Conservation (phyloP, 2,113 vertebrate genomes). For the Peromyscus maniculatus region DNA sequence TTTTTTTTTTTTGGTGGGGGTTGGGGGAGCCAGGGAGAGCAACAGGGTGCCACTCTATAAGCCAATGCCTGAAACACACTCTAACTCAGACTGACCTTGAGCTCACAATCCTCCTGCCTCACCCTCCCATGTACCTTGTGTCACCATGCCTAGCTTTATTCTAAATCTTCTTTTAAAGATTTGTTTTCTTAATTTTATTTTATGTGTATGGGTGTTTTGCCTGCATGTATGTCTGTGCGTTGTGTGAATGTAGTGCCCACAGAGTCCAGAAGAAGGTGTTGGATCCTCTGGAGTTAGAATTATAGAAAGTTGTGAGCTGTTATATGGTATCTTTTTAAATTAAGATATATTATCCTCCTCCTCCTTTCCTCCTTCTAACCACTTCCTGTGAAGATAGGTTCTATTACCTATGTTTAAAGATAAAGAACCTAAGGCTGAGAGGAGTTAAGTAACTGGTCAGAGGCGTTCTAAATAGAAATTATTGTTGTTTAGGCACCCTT, state of each 20-base stretch:
- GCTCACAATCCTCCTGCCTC: background rate
- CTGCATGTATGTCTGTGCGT: background rate
- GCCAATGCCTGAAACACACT: background rate
- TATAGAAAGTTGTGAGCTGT: background rate
- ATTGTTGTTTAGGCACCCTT: background rate
- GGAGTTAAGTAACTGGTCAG: slow-evolving; percentile 54
- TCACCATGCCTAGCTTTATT: background rate
- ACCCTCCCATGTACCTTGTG: background rate
- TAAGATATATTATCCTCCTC: background rate
- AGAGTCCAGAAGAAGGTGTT: background rate
- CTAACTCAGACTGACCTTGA: background rate
- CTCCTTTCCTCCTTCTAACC: background rate
- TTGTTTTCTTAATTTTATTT: background rate
- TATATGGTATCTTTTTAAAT: background rate
- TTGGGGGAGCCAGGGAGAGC: no score
- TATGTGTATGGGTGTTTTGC: background rate
- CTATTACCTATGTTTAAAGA: slow-evolving; percentile 19
- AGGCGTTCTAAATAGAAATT: slow-evolving; percentile 7
- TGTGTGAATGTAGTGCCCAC: background rate
- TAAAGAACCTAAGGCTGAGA: slow-evolving; percentile 42
- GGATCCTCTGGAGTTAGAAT: background rate
- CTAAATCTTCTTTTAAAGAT: background rate
- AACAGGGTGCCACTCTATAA: background rate
- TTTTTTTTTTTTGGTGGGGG: background rate
- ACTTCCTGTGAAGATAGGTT: background rate